Conservation (phyloP, 2,888 invertebrate genomes). For the Crossocerus cetratus region DNA sequence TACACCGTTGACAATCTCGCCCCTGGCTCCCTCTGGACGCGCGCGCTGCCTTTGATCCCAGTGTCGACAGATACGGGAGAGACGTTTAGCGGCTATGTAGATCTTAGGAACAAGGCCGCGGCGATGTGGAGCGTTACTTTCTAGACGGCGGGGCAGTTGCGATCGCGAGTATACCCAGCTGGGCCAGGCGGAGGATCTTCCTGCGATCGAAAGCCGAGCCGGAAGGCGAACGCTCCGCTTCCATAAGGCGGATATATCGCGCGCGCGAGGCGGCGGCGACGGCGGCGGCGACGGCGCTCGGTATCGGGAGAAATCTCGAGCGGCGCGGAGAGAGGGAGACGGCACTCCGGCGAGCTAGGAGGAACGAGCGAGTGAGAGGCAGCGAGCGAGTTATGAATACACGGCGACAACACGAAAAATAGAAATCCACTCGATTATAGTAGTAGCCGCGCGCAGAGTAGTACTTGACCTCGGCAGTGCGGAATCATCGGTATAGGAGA, state of each 20-base stretch:
- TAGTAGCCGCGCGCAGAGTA: not conserved
- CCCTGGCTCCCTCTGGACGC: conserved; percentile 43
- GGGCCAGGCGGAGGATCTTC: conserved; percentile 7
- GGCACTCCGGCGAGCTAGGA: no score
- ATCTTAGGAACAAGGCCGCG: conserved; percentile 59
- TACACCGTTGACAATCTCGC: conserved; percentile 45
- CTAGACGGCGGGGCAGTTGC: conserved; percentile 41
- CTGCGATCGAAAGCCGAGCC: not conserved
- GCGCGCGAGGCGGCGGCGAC: not conserved
- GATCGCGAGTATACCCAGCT: conserved; percentile 4
- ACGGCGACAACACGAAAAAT: not conserved
- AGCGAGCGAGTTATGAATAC: no score
- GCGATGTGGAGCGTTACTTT: conserved; percentile 59
- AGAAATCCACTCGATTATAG: conserved; percentile 1
- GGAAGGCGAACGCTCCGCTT: not conserved
- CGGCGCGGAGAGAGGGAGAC: no score
- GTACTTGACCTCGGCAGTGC: not conserved
- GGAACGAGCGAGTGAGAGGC: no score
- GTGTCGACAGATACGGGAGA: conserved; percentile 40
- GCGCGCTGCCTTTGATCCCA: conserved; percentile 34
- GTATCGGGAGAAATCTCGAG: no score
- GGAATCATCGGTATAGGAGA: no score
- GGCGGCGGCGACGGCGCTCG: not conserved
- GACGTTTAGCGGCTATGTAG: conserved; percentile 50
- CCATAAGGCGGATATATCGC: not conserved